These are phyloP conservation scores for Atlantisia rogersi DNA, from an alignment of 2,113 vertebrate genomes.

Conservation along the genomic window DNA sequence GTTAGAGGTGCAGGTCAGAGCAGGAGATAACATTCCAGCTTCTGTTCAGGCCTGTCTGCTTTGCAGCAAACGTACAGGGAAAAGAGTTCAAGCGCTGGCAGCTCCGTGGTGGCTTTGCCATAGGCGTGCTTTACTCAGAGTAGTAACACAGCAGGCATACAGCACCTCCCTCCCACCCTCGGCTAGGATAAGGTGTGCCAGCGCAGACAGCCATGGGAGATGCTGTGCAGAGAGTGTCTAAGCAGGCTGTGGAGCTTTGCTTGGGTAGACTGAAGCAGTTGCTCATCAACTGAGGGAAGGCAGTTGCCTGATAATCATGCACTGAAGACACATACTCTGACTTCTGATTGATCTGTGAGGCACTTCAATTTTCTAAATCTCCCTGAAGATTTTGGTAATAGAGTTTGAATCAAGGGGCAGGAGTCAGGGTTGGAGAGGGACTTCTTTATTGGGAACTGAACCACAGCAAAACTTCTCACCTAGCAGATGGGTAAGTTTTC, in stretches of 20 bases:
- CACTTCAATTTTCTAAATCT: not conserved
- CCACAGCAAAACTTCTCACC: not conserved
- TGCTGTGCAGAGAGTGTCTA: not conserved
- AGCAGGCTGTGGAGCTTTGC: not conserved
- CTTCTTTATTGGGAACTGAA: not conserved
- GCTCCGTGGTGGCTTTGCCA: not conserved
- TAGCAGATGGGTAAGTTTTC: not conserved
- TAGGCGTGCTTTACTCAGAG: not conserved
- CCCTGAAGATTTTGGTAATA: not conserved
- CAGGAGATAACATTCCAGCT: accelerated
- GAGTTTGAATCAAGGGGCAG: not conserved
- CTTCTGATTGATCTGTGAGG: not conserved
- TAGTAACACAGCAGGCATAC: not conserved
- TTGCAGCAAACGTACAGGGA: not conserved
- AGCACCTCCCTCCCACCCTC: not conserved
- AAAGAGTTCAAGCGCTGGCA: not conserved
- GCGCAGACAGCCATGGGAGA: not conserved
- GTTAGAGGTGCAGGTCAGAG: not conserved
- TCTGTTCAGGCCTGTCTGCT: not conserved
- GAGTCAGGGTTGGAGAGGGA: not conserved
- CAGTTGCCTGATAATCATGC: not conserved
- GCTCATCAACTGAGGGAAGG: not conserved
- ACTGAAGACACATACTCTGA: not conserved
- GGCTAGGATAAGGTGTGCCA: not conserved
- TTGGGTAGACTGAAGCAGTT: not conserved